phyloP scores from a whole-genome alignment of 2,888 invertebrate species.

The Tenthredo notha region DNA sequence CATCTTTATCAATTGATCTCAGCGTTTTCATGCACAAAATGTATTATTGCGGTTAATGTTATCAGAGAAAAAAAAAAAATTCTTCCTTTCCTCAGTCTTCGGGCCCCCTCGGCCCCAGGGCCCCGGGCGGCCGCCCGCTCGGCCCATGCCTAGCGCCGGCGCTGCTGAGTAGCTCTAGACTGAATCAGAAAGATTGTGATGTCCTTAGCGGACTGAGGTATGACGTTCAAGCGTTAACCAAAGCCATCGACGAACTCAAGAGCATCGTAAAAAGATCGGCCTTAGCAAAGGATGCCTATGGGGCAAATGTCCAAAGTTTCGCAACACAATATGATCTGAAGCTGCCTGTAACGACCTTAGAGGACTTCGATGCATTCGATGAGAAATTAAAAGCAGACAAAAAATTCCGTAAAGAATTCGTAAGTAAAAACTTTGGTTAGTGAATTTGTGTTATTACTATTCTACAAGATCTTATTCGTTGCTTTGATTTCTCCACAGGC shows the following conservation, averaged over 20 bases:
- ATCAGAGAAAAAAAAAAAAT: background rate
- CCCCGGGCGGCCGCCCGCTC: constrained; percentile 33
- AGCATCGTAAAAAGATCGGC: too few species aligned
- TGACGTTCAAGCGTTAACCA: too few species aligned
- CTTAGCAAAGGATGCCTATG: background rate
- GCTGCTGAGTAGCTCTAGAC: background rate
- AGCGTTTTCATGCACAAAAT: background rate
- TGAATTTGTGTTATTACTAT: background rate
- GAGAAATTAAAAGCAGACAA: constrained; percentile 44
- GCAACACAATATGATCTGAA: constrained; percentile 45
- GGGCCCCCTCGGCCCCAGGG: constrained; percentile 25
- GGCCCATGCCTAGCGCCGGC: constrained; percentile 39
- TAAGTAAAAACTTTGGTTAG: constrained; percentile 16
- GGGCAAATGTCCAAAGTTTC: constrained; percentile 44
- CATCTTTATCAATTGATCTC: background rate
- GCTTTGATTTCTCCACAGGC: constrained; percentile 19
- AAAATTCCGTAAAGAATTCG: constrained; percentile 47
- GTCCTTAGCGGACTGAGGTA: too few species aligned
- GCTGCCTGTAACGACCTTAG: constrained; percentile 48
- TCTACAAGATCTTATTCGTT: background rate
- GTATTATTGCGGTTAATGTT: background rate
- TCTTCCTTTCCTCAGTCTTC: background rate
- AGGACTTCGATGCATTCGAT: constrained; percentile 53
- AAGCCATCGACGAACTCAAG: too few species aligned
- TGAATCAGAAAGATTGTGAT: too few species aligned